A percentile compares a stretch with the other conserved stretches of the same genome.
Evolutionary conservation across 2,888 invertebrate species (phyloP).

Genomic region (Cephus rjabovi): DNA sequence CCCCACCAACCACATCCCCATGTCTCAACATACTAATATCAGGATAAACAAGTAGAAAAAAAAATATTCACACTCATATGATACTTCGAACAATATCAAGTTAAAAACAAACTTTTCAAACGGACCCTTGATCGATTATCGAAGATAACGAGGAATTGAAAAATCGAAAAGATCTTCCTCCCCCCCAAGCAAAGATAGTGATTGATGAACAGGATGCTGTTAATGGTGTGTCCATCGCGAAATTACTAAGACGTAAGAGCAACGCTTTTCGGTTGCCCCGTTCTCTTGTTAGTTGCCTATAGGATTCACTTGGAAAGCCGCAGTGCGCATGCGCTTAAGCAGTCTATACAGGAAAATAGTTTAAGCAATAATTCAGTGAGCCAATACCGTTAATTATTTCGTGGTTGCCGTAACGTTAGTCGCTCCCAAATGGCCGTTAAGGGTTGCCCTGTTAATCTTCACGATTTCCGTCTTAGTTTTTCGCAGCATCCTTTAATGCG

Average conservation of each 20-base stretch:
- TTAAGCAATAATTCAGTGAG: conserved; percentile 12
- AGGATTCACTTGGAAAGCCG: background rate
- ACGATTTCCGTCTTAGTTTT: background rate
- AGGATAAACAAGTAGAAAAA: background rate
- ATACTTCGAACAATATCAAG: background rate
- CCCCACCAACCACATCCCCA: background rate
- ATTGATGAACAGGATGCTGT: conserved; percentile 36
- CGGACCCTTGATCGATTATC: background rate
- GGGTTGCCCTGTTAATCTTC: background rate
- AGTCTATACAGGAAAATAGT: background rate
- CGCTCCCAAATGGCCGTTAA: background rate
- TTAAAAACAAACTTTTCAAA: background rate
- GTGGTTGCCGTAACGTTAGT: conserved; percentile 13
- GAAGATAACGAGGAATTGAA: conserved; percentile 13
- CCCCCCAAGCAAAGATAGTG: conserved; percentile 12
- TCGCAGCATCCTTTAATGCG: background rate
- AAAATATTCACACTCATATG: background rate
- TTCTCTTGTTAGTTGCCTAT: background rate
- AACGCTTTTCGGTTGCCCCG: background rate
- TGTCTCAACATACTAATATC: background rate
- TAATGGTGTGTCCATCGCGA: conserved; percentile 27
- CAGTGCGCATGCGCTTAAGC: background rate
- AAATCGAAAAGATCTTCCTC: conserved; percentile 34
- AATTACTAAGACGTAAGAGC: conserved; percentile 4
- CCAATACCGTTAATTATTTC: conserved; percentile 21